phyloP scores from a whole-genome alignment of 2,888 invertebrate species.

The Invenusta paracnida region DNA sequence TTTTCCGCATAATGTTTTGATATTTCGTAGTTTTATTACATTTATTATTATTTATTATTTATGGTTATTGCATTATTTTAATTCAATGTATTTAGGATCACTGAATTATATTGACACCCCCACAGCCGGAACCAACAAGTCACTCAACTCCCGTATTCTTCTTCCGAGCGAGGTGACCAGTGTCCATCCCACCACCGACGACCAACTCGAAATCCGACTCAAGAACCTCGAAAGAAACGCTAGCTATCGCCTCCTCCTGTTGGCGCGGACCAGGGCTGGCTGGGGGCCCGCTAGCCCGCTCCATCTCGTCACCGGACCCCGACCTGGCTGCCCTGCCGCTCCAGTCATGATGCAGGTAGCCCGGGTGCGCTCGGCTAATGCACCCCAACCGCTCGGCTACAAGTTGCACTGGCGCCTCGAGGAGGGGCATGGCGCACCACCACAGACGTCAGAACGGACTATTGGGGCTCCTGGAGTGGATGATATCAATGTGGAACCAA shows the following conservation, averaged over 20 bases:
- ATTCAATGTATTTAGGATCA: too few species aligned
- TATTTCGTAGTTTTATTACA: too few species aligned
- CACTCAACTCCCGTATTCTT: neutral
- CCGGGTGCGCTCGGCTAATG: neutral
- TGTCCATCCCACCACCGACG: neutral
- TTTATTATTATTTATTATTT: too few species aligned
- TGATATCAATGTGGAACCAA: neutral
- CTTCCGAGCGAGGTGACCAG: neutral
- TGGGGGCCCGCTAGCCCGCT: neutral
- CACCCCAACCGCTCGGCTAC: neutral
- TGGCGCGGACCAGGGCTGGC: neutral
- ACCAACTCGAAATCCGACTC: neutral
- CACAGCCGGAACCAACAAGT: neutral
- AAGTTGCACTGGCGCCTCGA: neutral
- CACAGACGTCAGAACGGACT: too few species aligned
- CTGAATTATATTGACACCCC: too few species aligned
- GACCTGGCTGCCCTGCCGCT: neutral
- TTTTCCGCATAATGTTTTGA: too few species aligned
- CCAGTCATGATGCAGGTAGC: neutral
- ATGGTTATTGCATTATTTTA: too few species aligned
- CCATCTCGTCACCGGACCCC: neutral
- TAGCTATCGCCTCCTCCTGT: neutral
- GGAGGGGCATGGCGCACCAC: neutral
- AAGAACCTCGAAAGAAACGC: neutral
- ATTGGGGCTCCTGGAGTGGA: neutral